phyloP scores from a whole-genome alignment of 2,888 invertebrate genomes.

The Gibbula magus region DNA sequence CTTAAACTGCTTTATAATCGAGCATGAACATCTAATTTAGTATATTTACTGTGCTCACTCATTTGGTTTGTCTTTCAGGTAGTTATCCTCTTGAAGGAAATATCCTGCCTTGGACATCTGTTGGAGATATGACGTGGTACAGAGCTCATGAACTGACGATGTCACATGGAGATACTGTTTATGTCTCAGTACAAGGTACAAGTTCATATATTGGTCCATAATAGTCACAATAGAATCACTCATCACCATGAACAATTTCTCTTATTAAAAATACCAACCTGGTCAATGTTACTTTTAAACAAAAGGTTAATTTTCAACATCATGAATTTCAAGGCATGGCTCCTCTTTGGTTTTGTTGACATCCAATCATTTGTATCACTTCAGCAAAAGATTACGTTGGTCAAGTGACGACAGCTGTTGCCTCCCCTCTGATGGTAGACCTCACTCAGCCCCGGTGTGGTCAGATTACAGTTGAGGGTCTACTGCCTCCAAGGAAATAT shows the following conservation, averaged over 20 bases:
- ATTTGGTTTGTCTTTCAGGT: not conserved
- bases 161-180: not conserved
- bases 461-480: not conserved
- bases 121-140: not conserved
- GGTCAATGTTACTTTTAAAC: no score
- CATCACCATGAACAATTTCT: no score
- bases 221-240: no score
- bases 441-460: constrained; percentile 3
- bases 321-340: no score
- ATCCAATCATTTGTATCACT: not conserved
- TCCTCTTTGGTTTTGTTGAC: no score
- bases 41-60: no score
- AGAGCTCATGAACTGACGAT: not conserved
- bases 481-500: not conserved
- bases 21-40: no score
- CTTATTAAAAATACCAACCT: no score
- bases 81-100: not conserved
- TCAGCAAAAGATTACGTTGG: constrained; percentile 19
- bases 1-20: not conserved
- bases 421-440: not conserved
- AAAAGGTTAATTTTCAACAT: no score
- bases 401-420: not conserved
- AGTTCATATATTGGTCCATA: no score
- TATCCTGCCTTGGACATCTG: not conserved
- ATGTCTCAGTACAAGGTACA: not conserved